Base-by-base conservation (phyloP, 2,888 invertebrate species). In the Scotopteryx bipunctaria region DNA sequence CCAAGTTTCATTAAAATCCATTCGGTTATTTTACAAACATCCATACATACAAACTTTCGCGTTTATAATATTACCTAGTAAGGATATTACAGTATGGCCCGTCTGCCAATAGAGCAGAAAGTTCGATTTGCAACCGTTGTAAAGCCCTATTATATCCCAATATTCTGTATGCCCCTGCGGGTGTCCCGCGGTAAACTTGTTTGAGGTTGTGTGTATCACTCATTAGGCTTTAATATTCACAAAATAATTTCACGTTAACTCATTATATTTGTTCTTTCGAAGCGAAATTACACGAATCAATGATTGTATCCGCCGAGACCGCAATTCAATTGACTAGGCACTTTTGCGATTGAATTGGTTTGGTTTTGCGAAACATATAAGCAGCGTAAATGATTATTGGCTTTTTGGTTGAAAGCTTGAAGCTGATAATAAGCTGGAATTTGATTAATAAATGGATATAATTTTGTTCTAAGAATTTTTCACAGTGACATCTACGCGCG, bases 301-400 rank as follows among this genome's bases (percentile, higher is more conserved):
- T 67, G 71, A 64, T 59, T 67, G 60, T 66, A 59, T 61, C 67
- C 65, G 51, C 67, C 54, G 63, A 64, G 64, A 73, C 71, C 78
- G 60, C 73, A 70, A 67, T 72, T 71, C 67, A 73, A 76, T 76
- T 73, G 73, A 69, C 53, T 59, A 48, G 52, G 50, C 59, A 52
- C 63, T 67, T 67, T 73, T 63, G 63, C 67, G 64, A 66, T 63
- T 63, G 65, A 69, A 67, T 66, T 66, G 63, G 63, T 59, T 63
- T 52, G 59, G 63, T 62, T 49, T 58, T 60, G 48, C 35, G 40
- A 53, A 54, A 54, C 49, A 55, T 50, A 32, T 57, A 54, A 57
- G 38, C n/a, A n/a, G n/a, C 55, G 53, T 49, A 51, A 59, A 55
- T 57, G 48, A 38, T 58, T 51, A 55, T 55, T 56, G 48, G 51